A percentile compares a stretch with the other conserved stretches of the same genome.
These are phyloP conservation scores for Neria commutata DNA, from an alignment of 2,888 invertebrate genomes.

Conservation along the genomic window DNA sequence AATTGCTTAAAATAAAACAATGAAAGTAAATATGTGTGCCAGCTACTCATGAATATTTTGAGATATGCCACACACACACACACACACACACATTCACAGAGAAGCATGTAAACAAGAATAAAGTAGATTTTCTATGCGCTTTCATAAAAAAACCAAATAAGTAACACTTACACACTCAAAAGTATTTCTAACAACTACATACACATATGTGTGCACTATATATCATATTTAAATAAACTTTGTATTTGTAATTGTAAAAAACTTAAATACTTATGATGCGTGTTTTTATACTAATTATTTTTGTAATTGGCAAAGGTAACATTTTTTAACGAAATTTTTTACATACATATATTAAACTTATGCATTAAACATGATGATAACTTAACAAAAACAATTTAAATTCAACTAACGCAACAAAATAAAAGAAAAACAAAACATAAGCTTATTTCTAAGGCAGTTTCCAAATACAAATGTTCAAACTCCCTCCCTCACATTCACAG, in stretches of 20 bases:
- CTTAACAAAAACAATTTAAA: neutral
- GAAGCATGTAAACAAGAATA: neutral
- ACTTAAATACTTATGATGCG: constrained; percentile 35
- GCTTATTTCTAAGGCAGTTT: no score
- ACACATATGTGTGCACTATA: neutral
- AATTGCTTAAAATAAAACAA: constrained; percentile 3
- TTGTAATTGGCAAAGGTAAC: constrained; percentile 31
- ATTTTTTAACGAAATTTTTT: constrained; percentile 7
- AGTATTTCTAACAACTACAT: no score
- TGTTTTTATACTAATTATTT: constrained; percentile 12
- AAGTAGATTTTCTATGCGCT: constrained; percentile 46
- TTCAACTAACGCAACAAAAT: constrained; percentile 19
- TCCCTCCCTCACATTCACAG: no score
- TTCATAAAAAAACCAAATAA: constrained; percentile 23
- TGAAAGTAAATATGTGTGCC: neutral
- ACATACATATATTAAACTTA: no score
- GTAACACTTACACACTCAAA: neutral
- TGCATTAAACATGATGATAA: no score
- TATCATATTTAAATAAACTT: constrained; percentile 17
- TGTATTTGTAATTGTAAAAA: no score
- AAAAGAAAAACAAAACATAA: no score
- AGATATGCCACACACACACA: neutral
- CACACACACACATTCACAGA: neutral
- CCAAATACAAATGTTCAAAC: no score
- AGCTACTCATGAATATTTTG: neutral